These are phyloP conservation scores for Agelastica alni DNA, from an alignment of 2,888 invertebrate species.

Conservation along the genomic window DNA sequence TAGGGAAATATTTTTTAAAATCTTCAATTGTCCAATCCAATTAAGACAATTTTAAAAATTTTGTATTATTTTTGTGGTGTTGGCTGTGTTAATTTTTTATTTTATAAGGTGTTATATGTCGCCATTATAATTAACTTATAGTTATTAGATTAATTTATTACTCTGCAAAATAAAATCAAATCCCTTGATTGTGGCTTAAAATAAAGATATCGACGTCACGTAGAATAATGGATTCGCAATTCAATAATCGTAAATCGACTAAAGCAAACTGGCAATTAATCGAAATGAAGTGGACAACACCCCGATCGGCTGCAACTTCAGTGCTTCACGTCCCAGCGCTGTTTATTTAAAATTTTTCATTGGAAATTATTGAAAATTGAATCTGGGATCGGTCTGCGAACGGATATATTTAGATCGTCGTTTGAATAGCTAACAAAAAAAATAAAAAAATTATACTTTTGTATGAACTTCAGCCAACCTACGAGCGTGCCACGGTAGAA, in stretches of 20 bases:
- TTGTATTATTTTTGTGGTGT: too few relatives aligned
- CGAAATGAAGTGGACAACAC: constrained; percentile 33
- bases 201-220: constrained; percentile 13
- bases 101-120: too few relatives aligned
- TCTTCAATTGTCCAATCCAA: too few relatives aligned
- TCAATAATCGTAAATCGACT: constrained; percentile 22
- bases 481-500: constrained; percentile 44
- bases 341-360: constrained; percentile 45
- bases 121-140: too few relatives aligned
- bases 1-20: too few relatives aligned
- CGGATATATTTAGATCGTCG: constrained; percentile 52
- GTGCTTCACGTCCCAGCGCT: constrained; percentile 45
- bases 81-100: too few relatives aligned
- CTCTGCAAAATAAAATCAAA: background rate
- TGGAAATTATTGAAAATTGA: constrained; percentile 34
- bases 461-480: constrained; percentile 52
- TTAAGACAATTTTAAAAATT: too few relatives aligned
- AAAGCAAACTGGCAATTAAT: constrained; percentile 24
- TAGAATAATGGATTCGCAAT: constrained; percentile 15
- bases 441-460: too few relatives aligned
- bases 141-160: constrained; percentile 1
- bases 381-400: constrained; percentile 49
- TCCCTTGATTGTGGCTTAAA: constrained; percentile 38
- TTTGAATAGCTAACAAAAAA: constrained; percentile 41
- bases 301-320: constrained; percentile 37